Conservation (phyloP, 1,140 invertebrate genomes). For the Scaptomyza montana region DNA sequence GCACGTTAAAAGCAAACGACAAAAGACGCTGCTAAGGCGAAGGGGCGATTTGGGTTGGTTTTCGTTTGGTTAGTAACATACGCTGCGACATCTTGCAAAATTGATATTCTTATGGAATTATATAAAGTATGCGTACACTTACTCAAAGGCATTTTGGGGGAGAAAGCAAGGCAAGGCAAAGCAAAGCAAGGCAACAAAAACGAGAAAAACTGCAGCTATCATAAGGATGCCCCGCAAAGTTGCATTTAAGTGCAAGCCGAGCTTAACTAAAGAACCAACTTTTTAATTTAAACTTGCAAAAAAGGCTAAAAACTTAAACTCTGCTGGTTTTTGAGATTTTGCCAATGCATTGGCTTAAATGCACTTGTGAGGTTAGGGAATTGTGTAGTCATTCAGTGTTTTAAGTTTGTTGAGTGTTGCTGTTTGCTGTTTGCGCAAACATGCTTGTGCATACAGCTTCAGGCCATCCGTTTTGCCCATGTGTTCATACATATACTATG, state of each 20-base stretch:
- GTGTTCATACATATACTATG: neutral
- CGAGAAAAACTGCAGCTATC: neutral
- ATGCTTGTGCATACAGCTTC: conserved; percentile 23
- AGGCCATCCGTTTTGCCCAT: neutral
- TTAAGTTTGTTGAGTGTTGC: neutral
- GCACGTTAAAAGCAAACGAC: no score
- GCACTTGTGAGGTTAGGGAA: conserved; percentile 4
- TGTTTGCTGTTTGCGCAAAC: conserved; percentile 12
- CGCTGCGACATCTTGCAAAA: conserved; percentile 28
- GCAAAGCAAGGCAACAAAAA: neutral
- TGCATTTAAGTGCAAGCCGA: neutral
- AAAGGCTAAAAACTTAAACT: neutral
- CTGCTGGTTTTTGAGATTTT: neutral
- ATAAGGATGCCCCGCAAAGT: neutral
- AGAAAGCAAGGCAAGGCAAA: neutral
- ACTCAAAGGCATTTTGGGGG: conserved; percentile 34
- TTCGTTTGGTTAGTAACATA: conserved; percentile 1
- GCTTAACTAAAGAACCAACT: neutral
- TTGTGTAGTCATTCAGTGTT: neutral
- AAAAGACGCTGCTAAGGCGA: neutral
- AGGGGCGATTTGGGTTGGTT: no score
- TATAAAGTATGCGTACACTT: conserved; percentile 21
- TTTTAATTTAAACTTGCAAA: neutral
- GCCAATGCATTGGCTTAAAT: no score
- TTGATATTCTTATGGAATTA: conserved; percentile 45